Evolutionary conservation across 2,888 invertebrate genomes (phyloP), one percentile per base, ranked within the genome.

Genomic region (Temnothorax ravouxi): DNA sequence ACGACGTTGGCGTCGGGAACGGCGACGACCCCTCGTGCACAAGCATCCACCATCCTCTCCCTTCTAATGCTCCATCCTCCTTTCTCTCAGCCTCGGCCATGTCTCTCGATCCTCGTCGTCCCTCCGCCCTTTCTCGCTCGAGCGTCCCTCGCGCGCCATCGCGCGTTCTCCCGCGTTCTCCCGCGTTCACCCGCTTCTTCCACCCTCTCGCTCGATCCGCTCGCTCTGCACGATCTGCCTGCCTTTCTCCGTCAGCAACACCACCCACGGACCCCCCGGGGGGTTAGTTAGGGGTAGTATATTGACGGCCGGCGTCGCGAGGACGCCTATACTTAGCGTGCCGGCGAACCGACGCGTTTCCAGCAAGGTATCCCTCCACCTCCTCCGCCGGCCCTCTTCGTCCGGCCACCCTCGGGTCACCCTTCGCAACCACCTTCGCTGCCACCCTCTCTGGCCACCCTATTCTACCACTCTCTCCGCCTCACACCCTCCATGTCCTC

Each of bases 281-380:
- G 93, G 94, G 94, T 94, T 94, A 94, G 94, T 93, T 94, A 94
- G 93, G 93, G 94, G 94, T 94, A 94, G 94, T 94, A 94, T 94
- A 94, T 94, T 93, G 94, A 94, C 94, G 94, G 94, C 93, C 93
- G 94, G 94, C 94, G 94, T 94, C 94, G 94, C 94, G 94, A 94
- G 94, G 94, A 94, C 94, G 94, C 94, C 94, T 94, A 94, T 94
- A 94, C 94, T 94, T 94, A 94, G 94, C 94, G 94, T 94, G 93
- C 94, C 91, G 90, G 93, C 92, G 93, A 92, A 93, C 93, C 92
- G 90, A 93, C 93, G 94, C 92, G 92, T 93, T 94, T 93, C 93
- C 93, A 93, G 89, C 92, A 88, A 86, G 90, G 88, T 88, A 84
- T 84, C 88, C 88, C 84, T 88, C 77, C 86, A 80, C 86, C 86